Base-by-base conservation (phyloP, 2,113 vertebrate genomes). In the Athene cunicularia region DNA sequence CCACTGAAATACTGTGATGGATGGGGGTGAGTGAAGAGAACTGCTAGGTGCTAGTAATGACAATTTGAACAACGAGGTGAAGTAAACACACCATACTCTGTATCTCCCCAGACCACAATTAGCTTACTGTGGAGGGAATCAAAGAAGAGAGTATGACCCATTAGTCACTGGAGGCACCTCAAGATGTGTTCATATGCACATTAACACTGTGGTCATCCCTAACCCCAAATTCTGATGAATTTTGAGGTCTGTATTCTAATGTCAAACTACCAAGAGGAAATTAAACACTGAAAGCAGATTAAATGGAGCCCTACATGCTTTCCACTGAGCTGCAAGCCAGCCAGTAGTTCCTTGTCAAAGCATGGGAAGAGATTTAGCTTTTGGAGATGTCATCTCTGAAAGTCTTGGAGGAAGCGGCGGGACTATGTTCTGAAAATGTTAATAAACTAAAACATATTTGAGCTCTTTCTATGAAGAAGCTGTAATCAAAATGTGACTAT, bases 1-100 rank as follows among this genome's bases (percentile, higher is more conserved):
- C 87, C 72, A 75, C 59, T 58, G 92, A 95, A 94, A 94, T 62
- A 83, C 37, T 75, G 90, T 93, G 95, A 94, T 90, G 91, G 76
- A 95, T 92, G 82, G 86, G 66, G 74, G 93, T 82, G 52, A 85
- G 86, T 39, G 52, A 79, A 81, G 56, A 93, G 80, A 87, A 86
- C 59, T 92, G 90, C 85, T 88, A 79, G 92, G 60, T 94, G 55
- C 67, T 89, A 58, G 70, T 80, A 94, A 88, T 64, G 73, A 93
- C 83, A 89, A 64, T 89, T 66, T 68, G 56, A 95, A 89, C 88
- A 68, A 68, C 0, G 2, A 92, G 77, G 64, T 75, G 89, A 74
- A 75, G 86, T 74, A 89, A 95, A 85, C 70, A 72, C 58, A 64
- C 28, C 60, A 30, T 53, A 66, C 50, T 81, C 49, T 91, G 62